Evolutionary conservation across 2,113 vertebrate genomes (phyloP), one percentile per base, ranked within the genome.

Genomic region (Chlorodrepanis virens): DNA sequence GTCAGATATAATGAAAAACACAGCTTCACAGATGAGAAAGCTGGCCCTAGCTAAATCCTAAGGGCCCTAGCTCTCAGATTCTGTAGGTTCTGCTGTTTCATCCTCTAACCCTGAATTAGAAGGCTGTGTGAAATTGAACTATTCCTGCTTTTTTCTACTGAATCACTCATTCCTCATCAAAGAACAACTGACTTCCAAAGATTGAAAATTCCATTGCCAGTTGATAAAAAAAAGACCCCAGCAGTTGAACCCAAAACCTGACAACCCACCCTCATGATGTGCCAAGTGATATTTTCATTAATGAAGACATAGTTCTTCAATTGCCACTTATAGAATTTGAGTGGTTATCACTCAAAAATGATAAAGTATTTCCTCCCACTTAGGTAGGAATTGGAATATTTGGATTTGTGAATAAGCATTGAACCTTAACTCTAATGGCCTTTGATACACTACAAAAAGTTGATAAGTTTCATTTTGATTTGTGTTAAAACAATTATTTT

Each of bases 1-100:
- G 97, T 97, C 96, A 98, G 94, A 52, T 96, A 90, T 96, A 96
- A 94, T 94, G 94, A 96, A 95, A 96, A 95, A 92, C 80, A 70
- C 74, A 92, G 50, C 93, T 91, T 93, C 94, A 93, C 82, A 97
- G 90, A 93, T 75, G 87, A 95, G 92, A 93, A 93, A 68, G 75
- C 54, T 94, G 85, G 90, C 81, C 96, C 89, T 72, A 63, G 40
- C 90, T 80, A 93, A 96, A 96, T 95, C 97, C 97, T 96, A 86
- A 93, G 97, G 84, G 97, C 50, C 90, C 86, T 31, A 64, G 63
- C 82, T 92, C 82, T 60, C 69, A 80, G 69, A 65, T 80, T 93
- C 82, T 74, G 63, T 53, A 86, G 80, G 89, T 94, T 95, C 91
- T 90, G 87, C 75, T 83, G 56, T 91, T 96, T 96, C 94, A 96